Evolutionary conservation across 2,797 vertebrate species (phyloP).

Genomic region (Melanogrammus aeglefinus): DNA sequence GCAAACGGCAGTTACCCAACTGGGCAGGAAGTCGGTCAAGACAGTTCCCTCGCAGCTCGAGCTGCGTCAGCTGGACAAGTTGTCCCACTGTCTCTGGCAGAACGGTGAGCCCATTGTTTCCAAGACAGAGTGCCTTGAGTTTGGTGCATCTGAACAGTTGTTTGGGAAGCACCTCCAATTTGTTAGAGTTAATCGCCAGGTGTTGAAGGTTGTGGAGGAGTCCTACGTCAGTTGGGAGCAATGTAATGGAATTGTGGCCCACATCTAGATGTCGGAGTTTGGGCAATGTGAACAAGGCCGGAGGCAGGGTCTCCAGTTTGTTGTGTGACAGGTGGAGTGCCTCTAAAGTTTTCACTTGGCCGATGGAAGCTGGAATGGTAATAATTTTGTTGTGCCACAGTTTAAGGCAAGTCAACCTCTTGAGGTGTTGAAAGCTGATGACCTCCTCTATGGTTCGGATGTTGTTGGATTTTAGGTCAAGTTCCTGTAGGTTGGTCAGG

Average conservation of each 20-base stretch:
- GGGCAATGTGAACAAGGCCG: slow-evolving; percentile 86
- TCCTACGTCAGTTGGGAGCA: slow-evolving; percentile 85
- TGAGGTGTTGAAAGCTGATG: slow-evolving; percentile 96
- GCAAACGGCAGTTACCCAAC: slow-evolving; percentile 85
- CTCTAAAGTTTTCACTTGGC: slow-evolving; percentile 90
- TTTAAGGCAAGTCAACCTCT: slow-evolving; percentile 93
- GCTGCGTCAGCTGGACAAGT: slow-evolving; percentile 85
- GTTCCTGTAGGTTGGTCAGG: slow-evolving; percentile 91
- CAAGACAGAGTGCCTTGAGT: slow-evolving; percentile 89
- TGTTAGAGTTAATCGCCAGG: slow-evolving; percentile 90
- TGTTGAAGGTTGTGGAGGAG: slow-evolving; percentile 91
- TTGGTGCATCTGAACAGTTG: slow-evolving; percentile 90
- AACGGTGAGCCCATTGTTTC: slow-evolving; percentile 85
- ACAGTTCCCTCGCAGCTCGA: slow-evolving; percentile 95
- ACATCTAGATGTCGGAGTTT: slow-evolving; percentile 92
- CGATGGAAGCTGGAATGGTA: slow-evolving; percentile 90
- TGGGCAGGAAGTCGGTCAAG: slow-evolving; percentile 87
- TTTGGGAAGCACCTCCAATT: slow-evolving; percentile 88
- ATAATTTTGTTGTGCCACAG: slow-evolving; percentile 98
- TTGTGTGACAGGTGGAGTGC: slow-evolving; percentile 93
- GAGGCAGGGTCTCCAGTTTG: slow-evolving; percentile 88
- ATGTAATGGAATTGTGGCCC: slow-evolving; percentile 85
- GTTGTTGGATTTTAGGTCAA: slow-evolving; percentile 93
- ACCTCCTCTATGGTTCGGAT: slow-evolving; percentile 96
- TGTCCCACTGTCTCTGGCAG: slow-evolving; percentile 86